A percentile compares a stretch with the other conserved stretches of the same genome.
phyloP scores from a whole-genome alignment of 2,113 vertebrate genomes.

The Plestiodon gilberti region DNA sequence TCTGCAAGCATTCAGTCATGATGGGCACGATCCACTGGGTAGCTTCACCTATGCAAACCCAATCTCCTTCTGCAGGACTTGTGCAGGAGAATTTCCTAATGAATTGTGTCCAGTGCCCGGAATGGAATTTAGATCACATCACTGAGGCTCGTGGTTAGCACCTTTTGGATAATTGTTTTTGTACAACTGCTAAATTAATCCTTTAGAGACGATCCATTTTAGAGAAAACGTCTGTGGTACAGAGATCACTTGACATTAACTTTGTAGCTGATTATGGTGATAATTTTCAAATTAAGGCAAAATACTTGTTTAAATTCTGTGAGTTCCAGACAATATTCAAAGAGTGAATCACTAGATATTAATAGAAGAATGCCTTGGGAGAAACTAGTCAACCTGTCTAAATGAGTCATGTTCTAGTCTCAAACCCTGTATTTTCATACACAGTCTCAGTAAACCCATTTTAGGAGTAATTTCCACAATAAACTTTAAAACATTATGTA shows the following conservation, averaged over 20 bases:
- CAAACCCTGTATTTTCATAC: conserved; percentile 20
- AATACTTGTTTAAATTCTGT: conserved; percentile 61
- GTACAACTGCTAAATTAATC: conserved; percentile 38
- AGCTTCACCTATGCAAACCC: not conserved
- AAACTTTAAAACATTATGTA: conserved; percentile 4
- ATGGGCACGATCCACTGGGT: not conserved
- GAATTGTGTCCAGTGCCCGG: conserved; percentile 15
- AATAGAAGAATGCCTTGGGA: conserved; percentile 53
- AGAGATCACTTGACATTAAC: conserved; percentile 36
- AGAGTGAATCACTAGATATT: conserved; percentile 49
- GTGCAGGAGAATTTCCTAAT: not conserved
- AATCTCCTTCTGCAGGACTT: not conserved
- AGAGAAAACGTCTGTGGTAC: not conserved
- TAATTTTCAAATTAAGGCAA: conserved; percentile 62
- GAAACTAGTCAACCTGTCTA: conserved; percentile 43
- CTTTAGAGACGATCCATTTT: conserved; percentile 37
- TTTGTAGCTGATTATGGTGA: conserved; percentile 34
- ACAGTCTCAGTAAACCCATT: conserved; percentile 21
- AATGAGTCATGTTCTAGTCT: conserved; percentile 33
- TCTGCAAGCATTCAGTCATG: conserved; percentile 2
- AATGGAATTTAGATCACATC: conserved; percentile 25
- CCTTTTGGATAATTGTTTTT: conserved; percentile 32
- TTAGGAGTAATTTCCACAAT: conserved; percentile 19
- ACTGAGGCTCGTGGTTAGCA: conserved; percentile 32
- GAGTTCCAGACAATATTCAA: conserved; percentile 42